A percentile compares a stretch with the other conserved stretches of the same genome.
phyloP scores from a whole-genome alignment of 2,113 vertebrate species.

The Bubo blakistoni region DNA sequence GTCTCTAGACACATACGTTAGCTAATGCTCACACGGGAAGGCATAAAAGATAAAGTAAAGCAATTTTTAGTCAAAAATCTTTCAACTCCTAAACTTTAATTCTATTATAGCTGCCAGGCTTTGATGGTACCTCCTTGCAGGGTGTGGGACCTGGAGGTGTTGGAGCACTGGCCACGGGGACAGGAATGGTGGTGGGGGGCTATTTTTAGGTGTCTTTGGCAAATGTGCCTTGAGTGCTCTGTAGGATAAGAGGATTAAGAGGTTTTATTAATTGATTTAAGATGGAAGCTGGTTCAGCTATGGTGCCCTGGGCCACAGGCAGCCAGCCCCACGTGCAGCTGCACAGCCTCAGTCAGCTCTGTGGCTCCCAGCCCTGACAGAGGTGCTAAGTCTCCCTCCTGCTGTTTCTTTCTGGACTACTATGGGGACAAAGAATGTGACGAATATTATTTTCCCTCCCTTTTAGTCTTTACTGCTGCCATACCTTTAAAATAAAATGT shows the following conservation, averaged over 20 bases:
- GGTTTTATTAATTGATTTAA: background rate
- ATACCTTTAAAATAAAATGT: background rate
- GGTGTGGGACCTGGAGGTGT: background rate
- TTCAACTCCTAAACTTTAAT: background rate
- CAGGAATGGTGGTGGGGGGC: background rate
- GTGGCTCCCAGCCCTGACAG: background rate
- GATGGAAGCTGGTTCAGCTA: background rate
- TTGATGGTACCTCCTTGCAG: background rate
- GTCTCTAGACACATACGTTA: background rate
- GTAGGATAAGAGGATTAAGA: background rate
- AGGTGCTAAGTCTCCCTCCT: background rate
- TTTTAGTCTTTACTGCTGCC: background rate
- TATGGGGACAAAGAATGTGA: background rate
- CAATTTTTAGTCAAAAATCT: background rate
- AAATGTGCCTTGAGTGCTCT: background rate
- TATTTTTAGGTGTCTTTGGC: background rate
- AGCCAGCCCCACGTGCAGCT: background rate
- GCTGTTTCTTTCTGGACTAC: background rate
- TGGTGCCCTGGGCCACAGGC: background rate
- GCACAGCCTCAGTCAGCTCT: background rate
- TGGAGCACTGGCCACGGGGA: accelerated
- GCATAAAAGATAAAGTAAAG: background rate
- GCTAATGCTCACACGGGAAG: background rate
- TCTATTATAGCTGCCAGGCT: background rate
- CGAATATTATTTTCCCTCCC: background rate